These are phyloP conservation scores for Chamaetylas fuelleborni DNA, from an alignment of 2,113 vertebrate genomes.

Conservation along the genomic window DNA sequence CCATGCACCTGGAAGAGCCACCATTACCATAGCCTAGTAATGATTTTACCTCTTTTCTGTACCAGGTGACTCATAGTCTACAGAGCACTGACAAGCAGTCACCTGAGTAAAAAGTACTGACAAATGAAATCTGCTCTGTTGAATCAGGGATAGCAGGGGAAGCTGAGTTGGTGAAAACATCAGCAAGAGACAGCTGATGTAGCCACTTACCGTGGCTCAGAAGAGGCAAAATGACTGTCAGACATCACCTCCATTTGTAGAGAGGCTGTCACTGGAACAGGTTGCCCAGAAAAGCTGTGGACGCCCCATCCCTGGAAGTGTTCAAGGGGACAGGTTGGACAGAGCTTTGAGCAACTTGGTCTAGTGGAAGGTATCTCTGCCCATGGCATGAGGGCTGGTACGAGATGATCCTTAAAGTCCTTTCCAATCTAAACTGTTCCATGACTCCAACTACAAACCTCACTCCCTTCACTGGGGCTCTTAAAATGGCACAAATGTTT, in stretches of 20 bases:
- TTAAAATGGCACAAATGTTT: not conserved
- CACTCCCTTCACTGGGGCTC: not conserved
- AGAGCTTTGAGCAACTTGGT: not conserved
- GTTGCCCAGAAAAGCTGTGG: not conserved
- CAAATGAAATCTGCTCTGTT: not conserved
- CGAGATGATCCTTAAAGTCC: not conserved
- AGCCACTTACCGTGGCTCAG: not conserved
- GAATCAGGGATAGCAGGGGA: not conserved
- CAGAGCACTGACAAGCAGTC: not conserved
- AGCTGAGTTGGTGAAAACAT: not conserved
- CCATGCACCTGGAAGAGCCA: not conserved
- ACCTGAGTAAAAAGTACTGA: not conserved
- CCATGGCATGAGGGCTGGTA: not conserved
- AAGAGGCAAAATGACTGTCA: not conserved
- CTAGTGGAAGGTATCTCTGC: not conserved
- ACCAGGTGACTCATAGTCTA: not conserved
- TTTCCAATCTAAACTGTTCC: not conserved
- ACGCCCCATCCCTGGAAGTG: not conserved
- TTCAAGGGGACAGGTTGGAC: not conserved
- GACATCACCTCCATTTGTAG: not conserved
- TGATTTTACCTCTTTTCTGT: not conserved
- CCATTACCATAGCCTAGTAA: fast-evolving
- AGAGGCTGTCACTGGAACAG: not conserved
- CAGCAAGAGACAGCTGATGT: not conserved
- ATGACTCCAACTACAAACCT: not conserved